A percentile compares a stretch with the other conserved stretches of the same genome.
These are phyloP conservation scores for Drosophila bifasciata DNA, from an alignment of 1,140 invertebrate genomes.

Conservation along the genomic window DNA sequence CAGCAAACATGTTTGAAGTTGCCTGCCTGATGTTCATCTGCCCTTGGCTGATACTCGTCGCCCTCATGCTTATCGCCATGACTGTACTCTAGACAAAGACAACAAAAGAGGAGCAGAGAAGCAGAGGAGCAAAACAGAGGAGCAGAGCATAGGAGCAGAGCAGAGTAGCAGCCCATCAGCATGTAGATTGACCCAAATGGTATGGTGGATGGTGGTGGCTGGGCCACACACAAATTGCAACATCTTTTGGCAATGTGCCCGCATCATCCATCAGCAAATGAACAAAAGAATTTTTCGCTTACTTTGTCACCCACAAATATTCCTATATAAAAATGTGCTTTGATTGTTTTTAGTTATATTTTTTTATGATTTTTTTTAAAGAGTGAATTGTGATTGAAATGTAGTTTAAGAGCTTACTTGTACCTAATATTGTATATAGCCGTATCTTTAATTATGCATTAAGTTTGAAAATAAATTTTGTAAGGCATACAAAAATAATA, in stretches of 20 bases:
- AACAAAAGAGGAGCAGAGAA: constrained; percentile 7
- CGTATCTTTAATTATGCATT: constrained; percentile 22
- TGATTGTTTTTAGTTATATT: constrained; percentile 30
- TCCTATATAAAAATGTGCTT: constrained; percentile 61
- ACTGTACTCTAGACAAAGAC: constrained; percentile 63
- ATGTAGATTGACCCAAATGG: constrained; percentile 18
- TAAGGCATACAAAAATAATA: constrained; percentile 1
- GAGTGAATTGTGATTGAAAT: constrained; percentile 70
- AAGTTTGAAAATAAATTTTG: constrained; percentile 15
- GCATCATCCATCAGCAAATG: constrained; percentile 13
- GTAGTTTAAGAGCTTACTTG: constrained; percentile 46
- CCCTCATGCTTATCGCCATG: constrained; percentile 82
- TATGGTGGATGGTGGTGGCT: constrained; percentile 2
- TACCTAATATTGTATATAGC: constrained; percentile 35
- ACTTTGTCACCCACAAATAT: constrained; percentile 42
- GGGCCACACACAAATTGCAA: constrained; percentile 69
- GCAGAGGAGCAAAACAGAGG: neutral
- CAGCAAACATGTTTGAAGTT: constrained; percentile 74
- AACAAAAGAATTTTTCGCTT: constrained; percentile 17
- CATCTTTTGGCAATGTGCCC: constrained; percentile 57
- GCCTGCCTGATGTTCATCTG: constrained; percentile 82
- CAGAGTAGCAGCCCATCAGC: neutral
- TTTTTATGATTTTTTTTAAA: constrained; percentile 19
- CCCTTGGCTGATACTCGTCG: constrained; percentile 77
- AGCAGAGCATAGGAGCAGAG: no score